Base-by-base conservation (phyloP, 2,888 invertebrate genomes). In the Philhelius pedissequus region DNA sequence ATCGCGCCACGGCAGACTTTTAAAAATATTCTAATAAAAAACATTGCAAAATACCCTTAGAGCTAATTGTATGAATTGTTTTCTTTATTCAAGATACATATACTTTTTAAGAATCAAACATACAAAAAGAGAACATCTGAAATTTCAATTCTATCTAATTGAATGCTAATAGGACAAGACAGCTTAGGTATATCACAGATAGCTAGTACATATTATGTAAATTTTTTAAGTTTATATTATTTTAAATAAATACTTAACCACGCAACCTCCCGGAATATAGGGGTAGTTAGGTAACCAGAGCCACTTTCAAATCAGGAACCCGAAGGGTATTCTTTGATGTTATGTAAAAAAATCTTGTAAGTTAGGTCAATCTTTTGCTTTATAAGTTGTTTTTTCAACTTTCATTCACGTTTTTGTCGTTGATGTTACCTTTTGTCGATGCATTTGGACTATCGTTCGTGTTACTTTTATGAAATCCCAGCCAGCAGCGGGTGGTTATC, bases 351-450 rank as follows among this genome's bases (percentile, higher is more conserved):
- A 52, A 11, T 22, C 32, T 27, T 35, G 38, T 38, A 62, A 75
- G 80, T 69, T 54, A 69, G 27, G 50, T 52, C 52, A 75, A 69
- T 56, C 80, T 38, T 78, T 71, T 64, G 18, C 69, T 38, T 78
- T 71, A 32, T 18, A 64, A 64, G 64, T 56, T 64, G 64, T 78
- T 71, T 64, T 71, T 64, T 70, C 30, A 62, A 80, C 69, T 75
- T 75, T 62, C 48, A 75, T 56, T 69, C 75, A 64, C 60, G 62
- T 48, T 75, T 71, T 45, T 75, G 73, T 68, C n/a, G 30, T 18
- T 18, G 13, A 35, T 70, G 7, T 68, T 27, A 45, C 7, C 54
- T 20, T 40, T 13, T 6, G 30, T 43, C 20, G n/a, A 8, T 25
- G 25, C n/a, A 40, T 27, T 0, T 27, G 38, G 52, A 38, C 15